Conservation (phyloP, 2,797 vertebrate genomes). For the Tauraco hartlaubi region DNA sequence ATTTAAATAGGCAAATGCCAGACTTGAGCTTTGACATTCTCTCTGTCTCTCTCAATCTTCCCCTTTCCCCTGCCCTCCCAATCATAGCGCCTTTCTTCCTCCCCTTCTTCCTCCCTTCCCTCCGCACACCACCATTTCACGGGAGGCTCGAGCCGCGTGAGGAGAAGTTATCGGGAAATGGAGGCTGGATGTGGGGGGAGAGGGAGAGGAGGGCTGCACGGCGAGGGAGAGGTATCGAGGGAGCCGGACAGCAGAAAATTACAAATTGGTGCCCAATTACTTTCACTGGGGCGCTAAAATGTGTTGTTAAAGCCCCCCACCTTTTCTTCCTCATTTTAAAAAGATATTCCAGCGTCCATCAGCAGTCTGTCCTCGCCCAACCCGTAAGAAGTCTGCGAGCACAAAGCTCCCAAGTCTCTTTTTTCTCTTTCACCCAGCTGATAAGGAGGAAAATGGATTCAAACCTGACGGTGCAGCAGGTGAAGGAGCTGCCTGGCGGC, state of each 20-base stretch:
- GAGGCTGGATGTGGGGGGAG: constrained; percentile 83
- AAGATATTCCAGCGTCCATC: constrained; percentile 41
- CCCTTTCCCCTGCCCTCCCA: constrained; percentile 64
- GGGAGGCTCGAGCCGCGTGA: constrained; percentile 84
- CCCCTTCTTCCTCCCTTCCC: constrained; percentile 58
- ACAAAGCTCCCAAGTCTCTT: neutral
- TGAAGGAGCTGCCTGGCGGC: neutral
- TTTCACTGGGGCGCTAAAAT: constrained; percentile 84
- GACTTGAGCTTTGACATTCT: constrained; percentile 81
- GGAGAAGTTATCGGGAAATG: constrained; percentile 89
- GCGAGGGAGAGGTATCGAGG: constrained; percentile 44
- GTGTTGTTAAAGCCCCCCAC: constrained; percentile 30
- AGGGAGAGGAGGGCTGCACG: neutral
- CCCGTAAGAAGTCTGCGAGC: neutral
- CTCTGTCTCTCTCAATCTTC: constrained; percentile 75
- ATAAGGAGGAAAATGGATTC: constrained; percentile 20
- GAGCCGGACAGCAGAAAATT: constrained; percentile 65
- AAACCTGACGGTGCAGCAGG: neutral
- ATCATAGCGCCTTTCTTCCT: constrained; percentile 56
- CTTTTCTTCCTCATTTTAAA: neutral
- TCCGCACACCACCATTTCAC: constrained; percentile 85
- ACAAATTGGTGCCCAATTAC: constrained; percentile 75
- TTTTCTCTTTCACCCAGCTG: neutral
- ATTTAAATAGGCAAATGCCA: constrained; percentile 91
- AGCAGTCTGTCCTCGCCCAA: constrained; percentile 17